A percentile compares a stretch with the other conserved stretches of the same genome.
These are phyloP conservation scores for Aleadryas rufinucha DNA, from an alignment of 2,113 vertebrate species.

Conservation along the genomic window DNA sequence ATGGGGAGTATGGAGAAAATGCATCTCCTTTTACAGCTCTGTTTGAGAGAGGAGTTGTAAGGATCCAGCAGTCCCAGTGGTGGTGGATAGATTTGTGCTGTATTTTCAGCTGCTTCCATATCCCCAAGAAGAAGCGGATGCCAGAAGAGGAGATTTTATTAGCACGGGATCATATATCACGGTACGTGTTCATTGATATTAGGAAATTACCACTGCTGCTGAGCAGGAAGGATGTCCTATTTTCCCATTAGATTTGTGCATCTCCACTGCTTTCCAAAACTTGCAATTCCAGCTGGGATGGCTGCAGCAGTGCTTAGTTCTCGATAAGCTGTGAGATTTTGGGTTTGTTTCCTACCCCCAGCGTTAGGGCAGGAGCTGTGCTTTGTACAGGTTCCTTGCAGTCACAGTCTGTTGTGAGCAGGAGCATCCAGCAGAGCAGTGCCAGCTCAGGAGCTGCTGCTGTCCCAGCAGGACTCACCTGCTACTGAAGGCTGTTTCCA, in stretches of 20 bases:
- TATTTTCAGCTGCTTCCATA: background rate
- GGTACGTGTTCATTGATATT: background rate
- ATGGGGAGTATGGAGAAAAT: background rate
- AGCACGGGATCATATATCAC: background rate
- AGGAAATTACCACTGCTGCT: background rate
- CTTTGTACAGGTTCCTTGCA: background rate
- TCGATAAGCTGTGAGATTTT: rapidly evolving
- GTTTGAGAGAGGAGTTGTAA: background rate
- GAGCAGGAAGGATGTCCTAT: background rate
- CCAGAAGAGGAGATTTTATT: background rate
- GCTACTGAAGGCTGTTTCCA: rapidly evolving
- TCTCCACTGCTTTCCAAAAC: background rate
- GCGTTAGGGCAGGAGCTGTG: background rate
- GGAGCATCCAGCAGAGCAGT: background rate
- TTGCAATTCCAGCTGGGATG: background rate
- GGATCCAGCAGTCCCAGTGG: background rate
- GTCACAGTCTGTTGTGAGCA: background rate
- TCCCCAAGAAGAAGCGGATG: background rate
- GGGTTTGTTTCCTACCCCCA: background rate
- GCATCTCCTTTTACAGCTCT: background rate
- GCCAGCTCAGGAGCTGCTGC: background rate
- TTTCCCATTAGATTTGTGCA: background rate
- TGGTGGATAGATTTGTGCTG: background rate
- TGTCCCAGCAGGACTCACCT: background rate
- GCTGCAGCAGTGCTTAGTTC: background rate